Evolutionary conservation across 2,113 vertebrate species (phyloP).

Genomic region (Anarhynchus alexandrinus): DNA sequence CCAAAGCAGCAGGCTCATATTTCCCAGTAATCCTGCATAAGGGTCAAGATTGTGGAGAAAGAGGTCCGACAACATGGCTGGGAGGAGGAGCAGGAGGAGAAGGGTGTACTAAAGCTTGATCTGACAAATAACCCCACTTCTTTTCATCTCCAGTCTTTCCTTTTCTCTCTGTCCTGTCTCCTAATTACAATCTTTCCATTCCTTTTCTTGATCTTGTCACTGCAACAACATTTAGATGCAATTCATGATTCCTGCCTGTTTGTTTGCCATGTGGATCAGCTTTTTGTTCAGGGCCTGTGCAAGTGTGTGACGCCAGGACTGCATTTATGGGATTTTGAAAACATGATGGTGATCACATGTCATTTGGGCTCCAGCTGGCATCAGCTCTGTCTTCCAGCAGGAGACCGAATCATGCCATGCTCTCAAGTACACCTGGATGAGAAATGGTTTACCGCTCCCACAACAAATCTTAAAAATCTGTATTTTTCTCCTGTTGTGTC

Average conservation of each 20-base stretch:
- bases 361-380: not conserved
- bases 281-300: not conserved
- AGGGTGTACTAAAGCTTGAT: not conserved
- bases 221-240: not conserved
- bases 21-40: not conserved
- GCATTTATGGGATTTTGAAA: not conserved
- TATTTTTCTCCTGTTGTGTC: not conserved
- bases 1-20: not conserved
- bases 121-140: not conserved
- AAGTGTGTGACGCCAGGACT: not conserved
- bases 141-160: not conserved
- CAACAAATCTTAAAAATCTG: not conserved
- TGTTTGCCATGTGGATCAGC: not conserved
- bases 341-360: not conserved
- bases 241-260: not conserved
- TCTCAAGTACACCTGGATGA: not conserved
- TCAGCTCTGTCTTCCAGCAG: not conserved
- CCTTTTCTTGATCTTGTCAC: not conserved
- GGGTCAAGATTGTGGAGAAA: not conserved
- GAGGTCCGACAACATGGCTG: not conserved
- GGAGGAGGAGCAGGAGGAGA: not conserved
- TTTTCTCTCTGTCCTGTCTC: not conserved
- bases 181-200: not conserved
- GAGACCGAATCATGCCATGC: not conserved
- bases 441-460: not conserved